phyloP scores from a whole-genome alignment of 2,888 invertebrate genomes.

The Hydroisotoma schaefferi region DNA sequence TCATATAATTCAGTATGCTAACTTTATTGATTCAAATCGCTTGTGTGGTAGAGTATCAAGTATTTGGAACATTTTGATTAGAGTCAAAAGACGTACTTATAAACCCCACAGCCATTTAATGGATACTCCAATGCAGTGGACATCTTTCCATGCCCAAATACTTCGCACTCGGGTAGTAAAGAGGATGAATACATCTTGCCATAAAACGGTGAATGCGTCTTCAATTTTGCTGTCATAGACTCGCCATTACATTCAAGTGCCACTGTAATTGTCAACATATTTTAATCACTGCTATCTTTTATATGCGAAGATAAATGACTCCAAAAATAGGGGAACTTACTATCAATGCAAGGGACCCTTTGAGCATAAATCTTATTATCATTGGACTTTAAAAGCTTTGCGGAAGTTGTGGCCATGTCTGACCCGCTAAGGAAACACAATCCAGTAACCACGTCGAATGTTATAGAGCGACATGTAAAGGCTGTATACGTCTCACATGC shows the following conservation, averaged over 20 bases:
- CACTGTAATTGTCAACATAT: too few species aligned
- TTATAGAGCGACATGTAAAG: slow-evolving; percentile 51
- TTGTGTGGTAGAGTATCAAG: too few species aligned
- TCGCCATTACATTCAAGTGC: slow-evolving; percentile 46
- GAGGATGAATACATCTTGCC: slow-evolving; percentile 46
- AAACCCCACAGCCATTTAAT: slow-evolving; percentile 43
- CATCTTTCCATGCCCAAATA: slow-evolving; percentile 46
- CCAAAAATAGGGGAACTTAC: slow-evolving; percentile 37
- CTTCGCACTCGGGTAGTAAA: slow-evolving; percentile 42
- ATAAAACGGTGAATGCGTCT: slow-evolving; percentile 47
- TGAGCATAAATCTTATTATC: slow-evolving; percentile 45
- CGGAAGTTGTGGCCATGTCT: slow-evolving; percentile 45
- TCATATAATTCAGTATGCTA: neutral
- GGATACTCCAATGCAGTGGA: slow-evolving; percentile 42
- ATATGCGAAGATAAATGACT: too few species aligned
- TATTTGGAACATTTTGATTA: too few species aligned
- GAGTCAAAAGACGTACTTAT: slow-evolving; percentile 31
- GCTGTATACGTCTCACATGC: slow-evolving; percentile 50
- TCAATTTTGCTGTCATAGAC: slow-evolving; percentile 44
- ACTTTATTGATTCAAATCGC: neutral
- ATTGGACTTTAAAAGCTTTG: slow-evolving; percentile 37
- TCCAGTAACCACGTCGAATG: slow-evolving; percentile 48
- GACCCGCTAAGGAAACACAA: slow-evolving; percentile 45
- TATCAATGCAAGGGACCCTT: slow-evolving; percentile 46
- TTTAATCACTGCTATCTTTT: too few species aligned